A percentile compares a stretch with the other conserved stretches of the same genome.
phyloP scores from a whole-genome alignment of 2,888 invertebrate species.

The Cephus sareptanus region DNA sequence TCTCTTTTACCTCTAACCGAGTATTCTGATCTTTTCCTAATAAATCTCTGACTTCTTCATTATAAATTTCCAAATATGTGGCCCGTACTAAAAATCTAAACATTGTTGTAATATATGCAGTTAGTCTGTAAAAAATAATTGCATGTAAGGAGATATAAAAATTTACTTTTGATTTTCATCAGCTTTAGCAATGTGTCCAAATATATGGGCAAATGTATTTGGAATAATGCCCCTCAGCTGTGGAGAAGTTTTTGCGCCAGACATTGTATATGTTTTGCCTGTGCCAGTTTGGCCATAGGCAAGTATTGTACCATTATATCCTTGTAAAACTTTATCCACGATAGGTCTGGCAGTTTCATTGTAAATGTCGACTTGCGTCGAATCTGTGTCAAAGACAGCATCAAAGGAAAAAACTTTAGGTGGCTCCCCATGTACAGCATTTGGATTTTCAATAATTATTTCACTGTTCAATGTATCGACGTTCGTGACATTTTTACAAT shows the following conservation, averaged over 20 bases:
- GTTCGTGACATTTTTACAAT: constrained; percentile 78
- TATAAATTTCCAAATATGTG: constrained; percentile 98
- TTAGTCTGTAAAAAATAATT: not conserved
- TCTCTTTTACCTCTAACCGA: constrained; percentile 92
- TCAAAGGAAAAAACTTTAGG: constrained; percentile 95
- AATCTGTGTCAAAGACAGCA: constrained; percentile 88
- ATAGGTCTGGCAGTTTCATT: constrained; percentile 96
- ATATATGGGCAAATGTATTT: constrained; percentile 98
- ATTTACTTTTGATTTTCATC: constrained; percentile 88
- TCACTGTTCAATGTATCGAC: constrained; percentile 83
- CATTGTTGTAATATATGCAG: constrained; percentile 17
- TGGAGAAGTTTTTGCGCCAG: constrained; percentile 87
- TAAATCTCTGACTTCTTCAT: constrained; percentile 97
- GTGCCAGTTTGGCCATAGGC: constrained; percentile 96
- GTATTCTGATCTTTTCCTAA: constrained; percentile 88
- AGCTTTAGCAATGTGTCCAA: constrained; percentile 96
- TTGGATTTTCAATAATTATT: constrained; percentile 82
- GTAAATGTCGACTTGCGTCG: constrained; percentile 94
- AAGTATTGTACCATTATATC: constrained; percentile 95
- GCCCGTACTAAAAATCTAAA: constrained; percentile 93
- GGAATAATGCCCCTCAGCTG: constrained; percentile 97
- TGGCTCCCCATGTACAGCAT: constrained; percentile 78
- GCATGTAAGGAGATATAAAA: not conserved
- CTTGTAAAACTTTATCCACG: constrained; percentile 94
- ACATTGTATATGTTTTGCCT: constrained; percentile 99